phyloP scores from a whole-genome alignment of 2,797 vertebrate genomes.

The Sciurus vulgaris region DNA sequence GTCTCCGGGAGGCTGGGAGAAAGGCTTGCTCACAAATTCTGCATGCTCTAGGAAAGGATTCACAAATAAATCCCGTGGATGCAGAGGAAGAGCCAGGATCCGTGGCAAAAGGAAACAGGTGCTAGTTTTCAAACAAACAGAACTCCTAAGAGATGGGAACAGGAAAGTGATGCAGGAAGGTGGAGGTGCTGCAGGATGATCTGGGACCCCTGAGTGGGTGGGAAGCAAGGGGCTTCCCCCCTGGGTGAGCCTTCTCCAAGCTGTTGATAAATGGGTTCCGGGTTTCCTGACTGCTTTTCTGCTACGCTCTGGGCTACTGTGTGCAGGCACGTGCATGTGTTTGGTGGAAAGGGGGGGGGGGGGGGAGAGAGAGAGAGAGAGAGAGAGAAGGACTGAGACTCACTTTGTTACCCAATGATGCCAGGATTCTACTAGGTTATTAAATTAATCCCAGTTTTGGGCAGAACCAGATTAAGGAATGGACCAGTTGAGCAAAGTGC shows the following conservation, averaged over 20 bases:
- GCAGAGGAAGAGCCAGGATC: not conserved
- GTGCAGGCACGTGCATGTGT: not conserved
- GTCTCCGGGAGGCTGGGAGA: not conserved
- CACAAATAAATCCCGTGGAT: not conserved
- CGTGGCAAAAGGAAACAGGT: slow-evolving; percentile 41
- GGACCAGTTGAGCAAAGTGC: not conserved
- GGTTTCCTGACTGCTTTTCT: not conserved
- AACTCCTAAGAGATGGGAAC: not conserved
- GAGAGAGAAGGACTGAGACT: not conserved
- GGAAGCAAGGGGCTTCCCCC: not conserved
- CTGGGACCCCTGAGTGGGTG: accelerated
- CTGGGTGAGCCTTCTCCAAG: not conserved
- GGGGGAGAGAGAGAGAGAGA: not conserved
- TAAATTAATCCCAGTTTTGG: not conserved
- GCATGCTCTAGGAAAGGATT: not conserved
- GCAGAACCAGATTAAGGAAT: not conserved
- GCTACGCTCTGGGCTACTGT: not conserved
- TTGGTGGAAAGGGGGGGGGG: too few relatives aligned
- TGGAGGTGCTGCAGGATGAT: accelerated
- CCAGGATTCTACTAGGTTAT: not conserved
- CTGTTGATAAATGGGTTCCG: not conserved
- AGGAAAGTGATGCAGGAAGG: not conserved
- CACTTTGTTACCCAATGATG: not conserved
- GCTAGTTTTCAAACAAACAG: slow-evolving; percentile 10
- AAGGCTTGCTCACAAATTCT: not conserved